These are phyloP conservation scores for Himalopsyche kuldschensis DNA, from an alignment of 2,888 invertebrate genomes.

Conservation along the genomic window DNA sequence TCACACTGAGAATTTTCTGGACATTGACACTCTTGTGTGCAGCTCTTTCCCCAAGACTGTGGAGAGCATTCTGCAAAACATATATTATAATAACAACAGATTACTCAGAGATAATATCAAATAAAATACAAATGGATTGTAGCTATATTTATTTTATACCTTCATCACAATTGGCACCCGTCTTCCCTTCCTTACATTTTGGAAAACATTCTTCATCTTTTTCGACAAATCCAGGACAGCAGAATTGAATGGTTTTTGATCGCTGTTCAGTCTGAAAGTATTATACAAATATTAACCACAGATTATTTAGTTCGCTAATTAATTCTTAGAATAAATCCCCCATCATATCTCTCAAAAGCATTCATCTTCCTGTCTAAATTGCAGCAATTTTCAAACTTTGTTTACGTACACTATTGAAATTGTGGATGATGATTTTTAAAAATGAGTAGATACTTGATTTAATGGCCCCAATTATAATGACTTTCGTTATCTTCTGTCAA, in stretches of 20 bases:
- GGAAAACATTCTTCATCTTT: conserved; percentile 65
- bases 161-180: conserved; percentile 62
- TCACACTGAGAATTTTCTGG: conserved; percentile 65
- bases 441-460: too few relatives aligned
- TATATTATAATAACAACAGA: neutral
- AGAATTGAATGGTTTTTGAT: conserved; percentile 68
- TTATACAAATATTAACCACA: neutral
- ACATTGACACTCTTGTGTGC: conserved; percentile 69
- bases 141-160: conserved; percentile 49
- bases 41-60: conserved; percentile 75
- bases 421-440: too few relatives aligned
- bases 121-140: neutral
- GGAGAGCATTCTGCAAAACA: conserved; percentile 64
- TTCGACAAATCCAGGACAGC: conserved; percentile 75
- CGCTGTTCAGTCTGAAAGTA: conserved; percentile 66
- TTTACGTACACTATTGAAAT: too few relatives aligned
- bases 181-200: conserved; percentile 66
- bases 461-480: too few relatives aligned
- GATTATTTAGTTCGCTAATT: too few relatives aligned
- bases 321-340: too few relatives aligned
- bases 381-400: too few relatives aligned
- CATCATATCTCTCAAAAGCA: too few relatives aligned
- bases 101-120: neutral
- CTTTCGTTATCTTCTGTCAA: too few relatives aligned
- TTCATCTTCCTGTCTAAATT: too few relatives aligned